Evolutionary conservation across 1,140 invertebrate species (phyloP).

Genomic region (Potamilus streckersoni): DNA sequence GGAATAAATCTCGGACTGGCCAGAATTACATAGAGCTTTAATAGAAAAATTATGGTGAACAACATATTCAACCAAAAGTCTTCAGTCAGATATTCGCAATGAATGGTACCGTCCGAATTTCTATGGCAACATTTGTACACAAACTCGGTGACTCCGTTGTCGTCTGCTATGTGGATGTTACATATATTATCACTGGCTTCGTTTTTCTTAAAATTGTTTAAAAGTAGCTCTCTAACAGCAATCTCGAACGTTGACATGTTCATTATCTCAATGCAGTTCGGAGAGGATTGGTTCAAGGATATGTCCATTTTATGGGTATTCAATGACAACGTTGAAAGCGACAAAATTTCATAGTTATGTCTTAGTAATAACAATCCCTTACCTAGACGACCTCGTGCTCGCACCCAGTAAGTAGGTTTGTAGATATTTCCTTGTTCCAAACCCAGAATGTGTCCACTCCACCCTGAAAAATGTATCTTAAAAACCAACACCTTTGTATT

Average conservation of each 20-base stretch:
- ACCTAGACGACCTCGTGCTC: constrained; percentile 21
- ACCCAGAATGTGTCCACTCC: neutral
- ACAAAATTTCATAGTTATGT: constrained; percentile 19
- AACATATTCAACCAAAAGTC: constrained; percentile 14
- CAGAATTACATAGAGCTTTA: constrained; percentile 10
- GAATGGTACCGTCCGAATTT: neutral
- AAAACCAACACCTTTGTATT: no score
- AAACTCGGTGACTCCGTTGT: constrained; percentile 1
- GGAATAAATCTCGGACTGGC: constrained; percentile 23
- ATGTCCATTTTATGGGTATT: constrained; percentile 9
- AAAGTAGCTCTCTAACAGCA: constrained; percentile 12
- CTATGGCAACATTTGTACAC: constrained; percentile 15
- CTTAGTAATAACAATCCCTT: constrained; percentile 16
- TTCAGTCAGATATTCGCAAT: constrained; percentile 1
- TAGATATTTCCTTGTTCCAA: constrained; percentile 10
- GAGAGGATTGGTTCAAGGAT: neutral
- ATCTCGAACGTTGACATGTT: constrained; percentile 8
- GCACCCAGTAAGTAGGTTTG: constrained; percentile 18
- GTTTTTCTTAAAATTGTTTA: constrained; percentile 25
- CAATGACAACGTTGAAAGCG: constrained; percentile 11
- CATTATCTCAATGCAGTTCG: constrained; percentile 6
- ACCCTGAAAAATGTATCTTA: no score
- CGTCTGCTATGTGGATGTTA: constrained; percentile 15
- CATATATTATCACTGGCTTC: constrained; percentile 15
- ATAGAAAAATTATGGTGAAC: constrained; percentile 1